Evolutionary conservation across 2,797 vertebrate genomes (phyloP).

Genomic region (Danio choprae): DNA sequence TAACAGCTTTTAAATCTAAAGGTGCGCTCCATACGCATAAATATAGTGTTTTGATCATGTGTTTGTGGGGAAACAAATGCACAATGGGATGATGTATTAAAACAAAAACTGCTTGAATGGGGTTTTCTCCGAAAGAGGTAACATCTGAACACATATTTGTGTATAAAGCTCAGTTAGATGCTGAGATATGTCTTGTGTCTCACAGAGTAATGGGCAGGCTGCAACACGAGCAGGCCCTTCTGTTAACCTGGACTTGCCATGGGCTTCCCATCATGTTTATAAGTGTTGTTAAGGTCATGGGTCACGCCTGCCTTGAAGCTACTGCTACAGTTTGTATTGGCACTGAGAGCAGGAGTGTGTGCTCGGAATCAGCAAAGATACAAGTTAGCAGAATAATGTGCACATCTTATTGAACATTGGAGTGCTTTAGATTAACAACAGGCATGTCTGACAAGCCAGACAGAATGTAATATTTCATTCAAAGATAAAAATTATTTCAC

Average conservation of each 20-base stretch:
- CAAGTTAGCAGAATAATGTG: neutral
- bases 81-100: neutral
- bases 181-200: constrained; percentile 18
- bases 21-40: neutral
- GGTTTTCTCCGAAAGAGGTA: neutral
- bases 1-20: neutral
- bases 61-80: neutral
- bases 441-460: neutral
- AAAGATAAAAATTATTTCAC: neutral
- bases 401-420: neutral
- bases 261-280: constrained; percentile 42
- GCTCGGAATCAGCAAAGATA: neutral
- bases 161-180: neutral
- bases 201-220: constrained; percentile 36
- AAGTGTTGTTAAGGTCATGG: constrained; percentile 45
- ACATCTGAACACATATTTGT: neutral
- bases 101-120: neutral
- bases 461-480: neutral
- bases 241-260: constrained; percentile 34
- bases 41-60: neutral
- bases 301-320: constrained; percentile 45
- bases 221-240: constrained; percentile 33
- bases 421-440: neutral
- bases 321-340: constrained; percentile 19
- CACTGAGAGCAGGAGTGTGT: constrained; percentile 26